Percentiles rank a stretch among this genome's conserved stretches.
phyloP scores from a whole-genome alignment of 1,140 invertebrate genomes.

The Drosophila willistoni region DNA sequence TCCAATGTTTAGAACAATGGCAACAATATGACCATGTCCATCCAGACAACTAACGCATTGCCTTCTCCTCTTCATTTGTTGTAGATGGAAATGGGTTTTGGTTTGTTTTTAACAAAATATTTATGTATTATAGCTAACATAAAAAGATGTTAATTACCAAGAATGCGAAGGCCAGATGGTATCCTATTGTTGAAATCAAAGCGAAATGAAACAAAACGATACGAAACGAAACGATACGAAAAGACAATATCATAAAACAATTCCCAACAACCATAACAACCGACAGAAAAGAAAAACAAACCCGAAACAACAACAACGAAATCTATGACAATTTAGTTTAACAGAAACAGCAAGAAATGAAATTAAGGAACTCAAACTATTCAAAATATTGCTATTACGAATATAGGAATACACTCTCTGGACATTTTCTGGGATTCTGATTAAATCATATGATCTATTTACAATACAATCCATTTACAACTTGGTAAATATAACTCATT shows the following conservation, averaged over 20 bases:
- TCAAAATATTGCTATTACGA: slow-evolving; percentile 12
- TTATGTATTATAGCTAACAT: slow-evolving; percentile 19
- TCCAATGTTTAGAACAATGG: slow-evolving; percentile 11
- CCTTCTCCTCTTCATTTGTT: not conserved
- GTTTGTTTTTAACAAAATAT: slow-evolving; percentile 18
- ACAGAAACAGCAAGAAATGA: slow-evolving; percentile 26
- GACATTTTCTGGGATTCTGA: too few species aligned
- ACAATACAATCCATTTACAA: too few species aligned
- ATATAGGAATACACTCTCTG: not conserved
- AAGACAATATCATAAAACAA: slow-evolving; percentile 57
- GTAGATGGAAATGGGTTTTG: not conserved
- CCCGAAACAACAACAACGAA: slow-evolving; percentile 41
- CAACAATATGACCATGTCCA: not conserved
- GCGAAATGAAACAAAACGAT: slow-evolving; percentile 1
- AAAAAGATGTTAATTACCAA: slow-evolving; percentile 63
- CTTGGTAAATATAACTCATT: too few species aligned
- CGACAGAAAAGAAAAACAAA: slow-evolving; percentile 36
- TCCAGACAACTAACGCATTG: not conserved
- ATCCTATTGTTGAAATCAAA: slow-evolving; percentile 23
- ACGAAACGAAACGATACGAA: slow-evolving; percentile 43
- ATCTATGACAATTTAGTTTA: slow-evolving; percentile 49
- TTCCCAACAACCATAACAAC: slow-evolving; percentile 42
- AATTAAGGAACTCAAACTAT: slow-evolving; percentile 19
- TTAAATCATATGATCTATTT: too few species aligned
- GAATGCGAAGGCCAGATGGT: slow-evolving; percentile 34